Evolutionary conservation across 2,888 invertebrate species (phyloP), one percentile per base, ranked within the genome.

Genomic region (Pseudococcus viburni): DNA sequence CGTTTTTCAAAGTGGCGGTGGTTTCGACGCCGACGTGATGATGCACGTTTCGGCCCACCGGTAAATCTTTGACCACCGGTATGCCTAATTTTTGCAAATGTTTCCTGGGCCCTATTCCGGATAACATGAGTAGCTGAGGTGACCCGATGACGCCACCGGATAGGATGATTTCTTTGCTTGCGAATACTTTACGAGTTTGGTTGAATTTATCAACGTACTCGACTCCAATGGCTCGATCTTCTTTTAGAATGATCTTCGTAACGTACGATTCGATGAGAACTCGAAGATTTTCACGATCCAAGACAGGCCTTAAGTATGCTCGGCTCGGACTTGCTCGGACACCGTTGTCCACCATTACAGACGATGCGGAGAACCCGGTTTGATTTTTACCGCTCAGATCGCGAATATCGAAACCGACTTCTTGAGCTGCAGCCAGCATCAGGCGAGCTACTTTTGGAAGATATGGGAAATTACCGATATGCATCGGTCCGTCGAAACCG

Each of bases 91-190:
- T 90, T 7, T 91, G 90, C 89, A 95, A 92, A 88, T 93, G 92
- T 0, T 93, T 91, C 85, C 91, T 91, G 0, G 94, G 94, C 0
- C 94, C 94, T 12, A 95, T 92, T 0, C 95, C 95, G 0, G 95
- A 95, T 17, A 95, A 91, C 94, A 95, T 93, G 73, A 96, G 91
- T 7, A 96, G 90, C 90, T 95, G 95, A 0, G 95, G 94, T 0
- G 94, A 93, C 90, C 94, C 94, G 85, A 95, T 92, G 3, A 94
- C 92, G 5, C 95, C 95, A 0, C 94, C 94, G 12, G 94, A 93
- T 7, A 96, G 90, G 89, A 95, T 93, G 0, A 95, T 93, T 90
- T 94, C 94, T 89, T 93, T 94, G 12, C 92, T 92, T 6, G 94
- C 94, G 88, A 95, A 92, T 1, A 96, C 94, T 80, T 89, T 88